phyloP scores from a whole-genome alignment of 2,113 vertebrate genomes.

The Dryoscopus gambensis region DNA sequence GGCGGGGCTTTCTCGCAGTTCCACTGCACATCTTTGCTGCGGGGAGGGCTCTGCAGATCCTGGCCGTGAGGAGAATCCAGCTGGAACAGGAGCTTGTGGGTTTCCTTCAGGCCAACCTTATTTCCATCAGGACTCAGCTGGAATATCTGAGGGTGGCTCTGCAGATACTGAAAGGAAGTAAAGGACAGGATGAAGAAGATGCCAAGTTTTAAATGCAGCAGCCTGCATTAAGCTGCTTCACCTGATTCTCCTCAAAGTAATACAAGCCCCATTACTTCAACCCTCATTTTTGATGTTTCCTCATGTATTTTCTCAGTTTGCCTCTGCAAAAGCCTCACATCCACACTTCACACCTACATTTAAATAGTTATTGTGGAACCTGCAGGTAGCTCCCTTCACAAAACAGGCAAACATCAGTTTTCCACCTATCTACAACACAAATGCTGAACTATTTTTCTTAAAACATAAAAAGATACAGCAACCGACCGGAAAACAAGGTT shows the following conservation, averaged over 20 bases:
- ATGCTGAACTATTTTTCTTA: not conserved
- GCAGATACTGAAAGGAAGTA: conserved; percentile 79
- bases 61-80: conserved; percentile 41
- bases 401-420: not conserved
- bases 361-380: not conserved
- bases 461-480: no score
- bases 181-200: not conserved
- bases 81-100: not conserved
- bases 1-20: not conserved
- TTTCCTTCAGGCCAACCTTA: conserved; percentile 76
- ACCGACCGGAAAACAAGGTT: no score
- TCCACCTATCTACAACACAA: not conserved
- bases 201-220: not conserved
- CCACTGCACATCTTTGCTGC: not conserved
- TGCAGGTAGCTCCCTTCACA: not conserved
- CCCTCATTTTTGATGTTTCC: not conserved
- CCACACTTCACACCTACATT: not conserved
- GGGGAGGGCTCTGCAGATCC: not conserved
- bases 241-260: not conserved
- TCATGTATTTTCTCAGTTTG: not conserved
- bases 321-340: not conserved
- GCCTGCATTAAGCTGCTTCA: not conserved
- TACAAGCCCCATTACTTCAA: not conserved
- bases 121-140: conserved; percentile 78
- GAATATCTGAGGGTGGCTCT: conserved; percentile 85